These are phyloP conservation scores for Epizoanthus stellaris DNA, from an alignment of 92 coral and sea anemone species.

Conservation along the genomic window DNA sequence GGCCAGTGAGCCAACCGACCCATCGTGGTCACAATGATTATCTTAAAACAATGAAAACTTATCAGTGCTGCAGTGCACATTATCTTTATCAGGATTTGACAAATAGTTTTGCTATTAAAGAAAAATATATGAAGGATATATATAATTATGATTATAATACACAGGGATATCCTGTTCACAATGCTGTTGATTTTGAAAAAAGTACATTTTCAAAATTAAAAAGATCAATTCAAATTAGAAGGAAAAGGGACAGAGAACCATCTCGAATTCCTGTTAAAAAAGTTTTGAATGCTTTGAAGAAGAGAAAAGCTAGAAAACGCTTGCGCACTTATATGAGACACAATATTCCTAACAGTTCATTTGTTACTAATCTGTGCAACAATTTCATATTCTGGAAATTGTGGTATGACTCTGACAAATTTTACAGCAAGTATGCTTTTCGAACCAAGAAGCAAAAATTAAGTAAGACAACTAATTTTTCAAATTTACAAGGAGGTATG, in stretches of 20 bases:
- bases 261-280: not conserved
- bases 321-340: not conserved
- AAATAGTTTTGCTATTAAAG: constrained; percentile 1
- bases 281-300: not conserved
- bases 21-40: too few relatives aligned
- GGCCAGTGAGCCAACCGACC: too few relatives aligned
- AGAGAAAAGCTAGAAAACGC: not conserved
- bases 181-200: not conserved
- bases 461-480: too few relatives aligned
- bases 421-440: too few relatives aligned
- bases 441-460: not conserved
- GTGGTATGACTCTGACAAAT: not conserved
- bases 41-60: not conserved
- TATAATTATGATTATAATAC: not conserved
- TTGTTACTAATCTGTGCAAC: not conserved
- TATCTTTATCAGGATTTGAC: constrained; percentile 7
- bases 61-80: not conserved
- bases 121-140: too few relatives aligned
- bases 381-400: constrained; percentile 3
- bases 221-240: not conserved
- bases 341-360: not conserved
- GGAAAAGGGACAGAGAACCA: not conserved
- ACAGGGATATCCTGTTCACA: not conserved
- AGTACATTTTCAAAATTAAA: not conserved
- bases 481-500: too few relatives aligned